Base-by-base conservation (phyloP, 2,888 invertebrate species). In the Volucella zonaria region DNA sequence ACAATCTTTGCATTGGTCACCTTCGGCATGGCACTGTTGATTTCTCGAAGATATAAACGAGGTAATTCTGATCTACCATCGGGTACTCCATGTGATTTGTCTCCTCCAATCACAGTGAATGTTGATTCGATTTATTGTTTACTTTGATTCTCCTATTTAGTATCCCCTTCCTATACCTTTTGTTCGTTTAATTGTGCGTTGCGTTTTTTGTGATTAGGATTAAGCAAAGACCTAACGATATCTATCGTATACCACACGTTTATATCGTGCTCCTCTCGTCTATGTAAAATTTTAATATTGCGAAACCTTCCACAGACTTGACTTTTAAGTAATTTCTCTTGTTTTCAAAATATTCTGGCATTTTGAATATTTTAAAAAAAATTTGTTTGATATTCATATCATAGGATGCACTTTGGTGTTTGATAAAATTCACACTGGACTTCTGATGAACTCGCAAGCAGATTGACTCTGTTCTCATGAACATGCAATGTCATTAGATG, bases 41-140 rank as follows among this genome's bases (percentile, higher is more conserved):
- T 93, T 86, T 92, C 93, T 38, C 91, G 92, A 88, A 92, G 92
- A 81, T 92, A 92, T 86, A 93, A 93, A 91, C 89, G 93, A 93
- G 93, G 93, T 93, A 93, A 93, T 91, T 89, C 89, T 87, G 89
- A 88, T 87, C 86, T 89, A 81, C 89, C 88, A 82, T 88, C 90
- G 67, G 91, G 91, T 82, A 89, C 90, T 81, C 89, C 90, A 86
- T 90, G 89, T 87, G 91, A 92, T 86, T 92, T 87, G 90, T 91
- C 71, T 89, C 91, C 40, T 91, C 91, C 82, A 90, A 87, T 88
- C 90, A 89, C 87, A 90, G 87, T 87, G 91, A 91, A 71, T 88
- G 88, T 85, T 88, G 51, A 82, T 66, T 62, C 47, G 3, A 23
- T 23, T 23, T 23, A 23, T 23, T 4, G 23, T 23, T 23, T 71